A percentile compares a stretch with the other conserved stretches of the same genome.
Evolutionary conservation across 2,113 vertebrate genomes (phyloP).

Genomic region (Python bivittatus): DNA sequence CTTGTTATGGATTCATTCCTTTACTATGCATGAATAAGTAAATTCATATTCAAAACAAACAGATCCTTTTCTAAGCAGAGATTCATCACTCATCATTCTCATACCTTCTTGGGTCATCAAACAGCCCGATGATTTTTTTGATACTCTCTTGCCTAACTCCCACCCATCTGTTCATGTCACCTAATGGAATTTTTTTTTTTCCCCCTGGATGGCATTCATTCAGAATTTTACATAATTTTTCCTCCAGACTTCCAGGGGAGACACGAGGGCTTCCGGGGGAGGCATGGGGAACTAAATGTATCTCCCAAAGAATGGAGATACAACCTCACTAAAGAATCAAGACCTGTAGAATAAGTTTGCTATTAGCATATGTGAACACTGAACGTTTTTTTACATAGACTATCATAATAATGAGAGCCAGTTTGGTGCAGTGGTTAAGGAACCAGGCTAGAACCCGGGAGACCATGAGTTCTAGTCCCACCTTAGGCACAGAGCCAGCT

Average conservation of each 20-base stretch:
- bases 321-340: no score
- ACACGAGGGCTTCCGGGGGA: neutral
- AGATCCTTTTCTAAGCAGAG: neutral
- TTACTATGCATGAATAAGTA: neutral
- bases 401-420: no score
- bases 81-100: neutral
- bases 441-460: neutral
- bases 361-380: no score
- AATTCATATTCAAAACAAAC: neutral
- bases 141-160: neutral
- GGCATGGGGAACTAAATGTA: neutral
- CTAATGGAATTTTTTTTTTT: neutral
- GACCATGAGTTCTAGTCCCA: neutral
- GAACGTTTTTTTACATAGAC: no score
- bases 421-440: neutral
- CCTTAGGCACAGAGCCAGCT: neutral
- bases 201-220: neutral
- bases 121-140: neutral
- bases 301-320: neutral
- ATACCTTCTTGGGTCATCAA: neutral
- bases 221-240: neutral
- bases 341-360: no score
- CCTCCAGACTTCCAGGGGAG: neutral
- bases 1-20: neutral
- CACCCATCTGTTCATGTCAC: neutral